These are phyloP conservation scores for Loxodonta africana DNA, from an alignment of 2,113 vertebrate genomes.

Conservation along the genomic window DNA sequence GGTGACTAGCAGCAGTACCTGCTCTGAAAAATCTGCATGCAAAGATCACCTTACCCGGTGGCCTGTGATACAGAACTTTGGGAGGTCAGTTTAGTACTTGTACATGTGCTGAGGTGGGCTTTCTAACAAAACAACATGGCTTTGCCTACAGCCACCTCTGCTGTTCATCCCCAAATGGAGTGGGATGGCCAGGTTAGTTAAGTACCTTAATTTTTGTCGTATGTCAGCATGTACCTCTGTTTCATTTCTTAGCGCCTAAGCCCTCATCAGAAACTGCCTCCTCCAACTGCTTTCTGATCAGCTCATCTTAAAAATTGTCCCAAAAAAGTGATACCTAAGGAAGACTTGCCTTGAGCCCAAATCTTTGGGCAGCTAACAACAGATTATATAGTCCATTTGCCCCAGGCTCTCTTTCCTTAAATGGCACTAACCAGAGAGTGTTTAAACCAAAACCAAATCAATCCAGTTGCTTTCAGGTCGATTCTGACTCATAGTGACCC, in stretches of 20 bases:
- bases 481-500: too few species aligned
- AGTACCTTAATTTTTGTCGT: background rate
- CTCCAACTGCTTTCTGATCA: background rate
- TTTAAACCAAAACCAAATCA: background rate
- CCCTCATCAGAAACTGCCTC: background rate
- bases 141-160: background rate
- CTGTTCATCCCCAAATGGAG: rapidly evolving
- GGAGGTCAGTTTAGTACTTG: background rate
- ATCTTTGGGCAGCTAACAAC: background rate
- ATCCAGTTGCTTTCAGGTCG: too few species aligned
- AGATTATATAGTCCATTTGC: background rate
- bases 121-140: background rate
- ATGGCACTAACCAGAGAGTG: background rate
- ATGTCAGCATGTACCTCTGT: background rate
- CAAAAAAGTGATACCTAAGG: background rate
- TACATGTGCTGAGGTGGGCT: background rate
- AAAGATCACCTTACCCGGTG: background rate
- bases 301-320: background rate
- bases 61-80: background rate
- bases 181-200: background rate
- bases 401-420: background rate
- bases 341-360: background rate
- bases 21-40: background rate
- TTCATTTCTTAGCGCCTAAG: background rate
- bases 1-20: background rate